Percentiles rank a stretch among this genome's conserved stretches.
Conservation (phyloP, 2,113 vertebrate species). For the Accipiter virgatus region DNA sequence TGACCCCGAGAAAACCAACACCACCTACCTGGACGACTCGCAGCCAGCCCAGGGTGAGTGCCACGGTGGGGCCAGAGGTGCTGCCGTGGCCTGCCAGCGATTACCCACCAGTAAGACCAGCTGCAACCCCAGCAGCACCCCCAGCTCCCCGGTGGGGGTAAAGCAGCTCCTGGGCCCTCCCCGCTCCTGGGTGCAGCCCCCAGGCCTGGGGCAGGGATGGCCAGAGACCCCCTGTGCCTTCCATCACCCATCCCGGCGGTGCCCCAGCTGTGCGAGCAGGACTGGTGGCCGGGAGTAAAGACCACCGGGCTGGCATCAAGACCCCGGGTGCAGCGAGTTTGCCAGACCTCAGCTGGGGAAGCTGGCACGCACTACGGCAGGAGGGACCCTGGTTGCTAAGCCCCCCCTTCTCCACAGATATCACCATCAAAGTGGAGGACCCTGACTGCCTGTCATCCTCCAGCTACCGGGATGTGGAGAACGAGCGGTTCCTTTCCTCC, state of each 20-base stretch:
- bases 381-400: background rate
- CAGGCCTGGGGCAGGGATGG: fast-evolving
- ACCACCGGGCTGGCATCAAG: fast-evolving
- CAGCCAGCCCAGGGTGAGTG: slow-evolving; percentile 89
- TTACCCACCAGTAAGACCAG: background rate
- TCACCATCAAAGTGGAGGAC: slow-evolving; percentile 88
- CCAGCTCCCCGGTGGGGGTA: fast-evolving
- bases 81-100: fast-evolving
- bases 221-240: fast-evolving
- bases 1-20: slow-evolving; percentile 90
- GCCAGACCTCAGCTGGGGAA: background rate
- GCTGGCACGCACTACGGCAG: fast-evolving
- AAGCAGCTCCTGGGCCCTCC: background rate
- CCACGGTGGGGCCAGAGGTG: background rate
- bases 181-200: background rate
- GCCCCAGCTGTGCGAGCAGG: background rate
- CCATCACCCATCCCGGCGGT: fast-evolving
- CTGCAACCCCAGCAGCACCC: background rate
- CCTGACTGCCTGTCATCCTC: slow-evolving; percentile 83
- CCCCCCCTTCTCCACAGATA: slow-evolving; percentile 72
- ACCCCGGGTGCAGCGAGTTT: background rate
- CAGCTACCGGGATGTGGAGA: slow-evolving; percentile 86
- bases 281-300: fast-evolving
- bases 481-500: slow-evolving; percentile 89
- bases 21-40: slow-evolving; percentile 87